Evolutionary conservation across 37 sponge, comb jelly and placozoan species (phyloP).

Genomic region (Beroe ovata): DNA sequence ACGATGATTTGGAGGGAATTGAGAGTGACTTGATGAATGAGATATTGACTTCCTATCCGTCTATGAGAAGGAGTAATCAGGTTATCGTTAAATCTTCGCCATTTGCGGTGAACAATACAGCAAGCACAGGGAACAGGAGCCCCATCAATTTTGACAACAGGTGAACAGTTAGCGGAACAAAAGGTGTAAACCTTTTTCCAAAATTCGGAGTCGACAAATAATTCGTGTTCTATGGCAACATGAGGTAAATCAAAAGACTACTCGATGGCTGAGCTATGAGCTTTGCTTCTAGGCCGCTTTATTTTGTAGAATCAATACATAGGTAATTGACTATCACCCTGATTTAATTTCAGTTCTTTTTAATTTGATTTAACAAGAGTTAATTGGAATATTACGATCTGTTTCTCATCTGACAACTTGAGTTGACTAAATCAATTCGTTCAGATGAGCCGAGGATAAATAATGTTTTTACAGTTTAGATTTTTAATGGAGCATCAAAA

Average conservation of each 20-base stretch:
- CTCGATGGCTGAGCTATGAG: too few species aligned
- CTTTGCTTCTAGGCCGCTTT: too few species aligned
- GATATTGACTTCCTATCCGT: not conserved
- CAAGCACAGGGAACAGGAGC: not conserved
- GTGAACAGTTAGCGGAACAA: not conserved
- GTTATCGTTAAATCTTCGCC: constrained; percentile 43
- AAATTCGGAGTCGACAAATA: too few species aligned
- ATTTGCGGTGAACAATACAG: constrained; percentile 14
- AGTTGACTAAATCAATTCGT: not conserved
- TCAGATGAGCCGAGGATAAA: not conserved
- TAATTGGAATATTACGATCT: too few species aligned
- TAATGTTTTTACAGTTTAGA: not conserved
- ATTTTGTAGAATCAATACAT: too few species aligned
- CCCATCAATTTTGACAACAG: not conserved
- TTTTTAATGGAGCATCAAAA: not conserved
- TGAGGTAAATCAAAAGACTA: too few species aligned
- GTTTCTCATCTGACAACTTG: too few species aligned
- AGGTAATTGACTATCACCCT: too few species aligned
- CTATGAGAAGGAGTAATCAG: constrained; percentile 21
- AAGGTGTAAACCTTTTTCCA: too few species aligned
- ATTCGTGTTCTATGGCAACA: too few species aligned
- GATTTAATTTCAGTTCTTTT: too few species aligned
- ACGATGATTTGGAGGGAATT: constrained; percentile 22
- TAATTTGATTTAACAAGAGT: too few species aligned
- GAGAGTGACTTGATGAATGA: not conserved